Conservation (phyloP, 2,113 vertebrate genomes). For the Varanus komodoensis region DNA sequence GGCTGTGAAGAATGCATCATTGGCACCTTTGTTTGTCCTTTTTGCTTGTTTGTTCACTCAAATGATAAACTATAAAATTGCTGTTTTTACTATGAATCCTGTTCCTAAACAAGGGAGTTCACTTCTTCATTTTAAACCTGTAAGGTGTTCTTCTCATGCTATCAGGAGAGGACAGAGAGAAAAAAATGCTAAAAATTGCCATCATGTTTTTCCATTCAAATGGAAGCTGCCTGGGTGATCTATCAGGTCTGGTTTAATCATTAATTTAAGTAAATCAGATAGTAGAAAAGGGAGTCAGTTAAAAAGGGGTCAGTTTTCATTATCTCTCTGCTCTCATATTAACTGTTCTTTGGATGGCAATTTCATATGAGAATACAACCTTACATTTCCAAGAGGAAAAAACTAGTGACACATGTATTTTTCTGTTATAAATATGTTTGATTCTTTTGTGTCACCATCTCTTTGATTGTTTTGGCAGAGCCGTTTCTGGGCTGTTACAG, state of each 20-base stretch:
- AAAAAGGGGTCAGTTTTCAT: background rate
- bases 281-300: background rate
- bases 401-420: background rate
- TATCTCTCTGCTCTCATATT: background rate
- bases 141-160: background rate
- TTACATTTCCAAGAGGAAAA: constrained; percentile 16
- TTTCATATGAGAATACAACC: background rate
- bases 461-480: constrained; percentile 7
- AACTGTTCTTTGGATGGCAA: background rate
- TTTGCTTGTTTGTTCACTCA: constrained; percentile 8
- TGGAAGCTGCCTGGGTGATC: background rate
- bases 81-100: constrained; percentile 5
- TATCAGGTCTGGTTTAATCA: background rate
- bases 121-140: constrained; percentile 29
- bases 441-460: constrained; percentile 9
- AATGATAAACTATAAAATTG: background rate
- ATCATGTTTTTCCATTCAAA: constrained; percentile 28
- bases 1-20: background rate
- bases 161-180: constrained; percentile 8
- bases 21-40: background rate
- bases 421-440: constrained; percentile 9
- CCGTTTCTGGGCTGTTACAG: background rate
- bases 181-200: background rate
- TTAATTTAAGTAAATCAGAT: background rate
- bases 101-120: background rate